A percentile compares a stretch with the other conserved stretches of the same genome.
phyloP scores from a whole-genome alignment of 2,113 vertebrate species.

The Macrotus californicus region DNA sequence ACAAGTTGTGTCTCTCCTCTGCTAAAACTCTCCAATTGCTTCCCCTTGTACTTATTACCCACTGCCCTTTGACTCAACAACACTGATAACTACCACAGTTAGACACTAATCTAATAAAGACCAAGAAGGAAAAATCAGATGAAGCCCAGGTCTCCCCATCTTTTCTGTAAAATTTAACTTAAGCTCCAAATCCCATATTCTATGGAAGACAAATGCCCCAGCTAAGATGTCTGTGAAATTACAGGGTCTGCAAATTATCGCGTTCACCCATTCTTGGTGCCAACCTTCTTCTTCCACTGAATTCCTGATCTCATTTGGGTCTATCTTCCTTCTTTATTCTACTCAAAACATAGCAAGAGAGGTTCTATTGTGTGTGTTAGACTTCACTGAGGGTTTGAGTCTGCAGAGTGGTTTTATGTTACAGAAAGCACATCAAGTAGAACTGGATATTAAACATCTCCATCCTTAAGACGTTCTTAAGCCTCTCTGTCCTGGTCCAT shows the following conservation, averaged over 20 bases:
- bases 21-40: background rate
- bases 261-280: background rate
- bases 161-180: slow-evolving; percentile 1
- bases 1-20: background rate
- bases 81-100: background rate
- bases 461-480: background rate
- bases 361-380: background rate
- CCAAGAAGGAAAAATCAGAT: background rate
- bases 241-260: background rate
- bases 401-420: background rate
- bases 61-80: background rate
- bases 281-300: background rate
- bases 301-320: background rate
- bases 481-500: background rate
- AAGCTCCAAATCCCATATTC: background rate
- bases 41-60: background rate
- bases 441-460: background rate
- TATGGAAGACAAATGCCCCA: background rate
- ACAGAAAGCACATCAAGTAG: background rate
- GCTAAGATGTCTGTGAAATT: slow-evolving; percentile 32
- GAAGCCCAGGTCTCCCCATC: background rate
- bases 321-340: background rate
- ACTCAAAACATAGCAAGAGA: background rate
- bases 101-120: background rate
- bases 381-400: background rate